phyloP scores from a whole-genome alignment of 2,888 invertebrate genomes.

The Drosophila cognata region DNA sequence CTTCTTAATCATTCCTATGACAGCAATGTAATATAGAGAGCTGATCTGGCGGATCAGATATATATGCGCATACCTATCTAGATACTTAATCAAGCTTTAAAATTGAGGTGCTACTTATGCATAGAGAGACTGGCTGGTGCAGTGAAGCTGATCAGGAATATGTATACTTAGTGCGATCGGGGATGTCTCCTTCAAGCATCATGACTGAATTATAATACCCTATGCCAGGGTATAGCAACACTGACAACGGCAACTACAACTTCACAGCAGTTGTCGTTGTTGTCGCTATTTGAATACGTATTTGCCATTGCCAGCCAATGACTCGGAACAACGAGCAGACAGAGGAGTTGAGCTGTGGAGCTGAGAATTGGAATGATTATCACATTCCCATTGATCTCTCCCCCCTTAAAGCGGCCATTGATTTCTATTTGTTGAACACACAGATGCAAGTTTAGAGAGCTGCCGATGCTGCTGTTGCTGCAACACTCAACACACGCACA shows the following conservation, averaged over 20 bases:
- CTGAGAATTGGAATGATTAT: slow-evolving; percentile 61
- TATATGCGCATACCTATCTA: not conserved
- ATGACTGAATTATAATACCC: not conserved
- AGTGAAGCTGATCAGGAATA: not conserved
- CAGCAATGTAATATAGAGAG: not conserved
- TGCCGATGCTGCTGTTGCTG: slow-evolving; percentile 7
- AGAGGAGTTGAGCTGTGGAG: slow-evolving; percentile 20
- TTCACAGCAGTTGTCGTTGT: slow-evolving; percentile 33
- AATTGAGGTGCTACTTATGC: not conserved
- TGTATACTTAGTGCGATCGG: not conserved
- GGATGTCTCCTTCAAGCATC: not conserved
- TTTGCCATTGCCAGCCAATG: slow-evolving; percentile 73
- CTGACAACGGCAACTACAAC: slow-evolving; percentile 10
- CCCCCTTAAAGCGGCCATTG: slow-evolving; percentile 63
- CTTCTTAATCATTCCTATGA: fast-evolving
- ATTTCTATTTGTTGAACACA: slow-evolving; percentile 73
- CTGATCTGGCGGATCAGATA: not conserved
- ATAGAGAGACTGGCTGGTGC: not conserved
- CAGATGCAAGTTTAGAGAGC: slow-evolving; percentile 47
- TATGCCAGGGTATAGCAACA: slow-evolving; percentile 15
- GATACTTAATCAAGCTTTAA: not conserved
- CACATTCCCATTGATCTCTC: slow-evolving; percentile 58
- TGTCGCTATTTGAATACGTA: slow-evolving; percentile 69
- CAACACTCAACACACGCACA: slow-evolving; percentile 3
- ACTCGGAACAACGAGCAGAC: slow-evolving; percentile 61